Conservation (phyloP, 2,113 vertebrate species). For the Pseudorhombus dupliciocellatus region DNA sequence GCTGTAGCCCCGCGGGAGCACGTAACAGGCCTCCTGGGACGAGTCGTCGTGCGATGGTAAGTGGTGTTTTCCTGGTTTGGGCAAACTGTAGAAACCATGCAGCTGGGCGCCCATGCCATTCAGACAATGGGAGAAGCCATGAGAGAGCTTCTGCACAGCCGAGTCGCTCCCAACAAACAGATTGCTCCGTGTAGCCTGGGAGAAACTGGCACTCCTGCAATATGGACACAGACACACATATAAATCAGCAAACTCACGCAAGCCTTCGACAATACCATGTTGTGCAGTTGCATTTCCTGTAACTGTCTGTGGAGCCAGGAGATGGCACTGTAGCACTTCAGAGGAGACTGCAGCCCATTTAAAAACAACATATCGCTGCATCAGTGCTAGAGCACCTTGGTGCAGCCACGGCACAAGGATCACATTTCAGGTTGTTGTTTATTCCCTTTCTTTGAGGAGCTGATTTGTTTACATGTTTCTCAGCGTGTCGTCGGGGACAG, state of each 20-base stretch:
- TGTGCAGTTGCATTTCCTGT: not conserved
- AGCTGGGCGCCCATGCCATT: constrained; percentile 87
- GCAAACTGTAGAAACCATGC: constrained; percentile 94
- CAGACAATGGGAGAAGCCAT: constrained; percentile 89
- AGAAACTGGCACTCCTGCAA: constrained; percentile 96
- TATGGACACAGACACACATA: constrained; percentile 22
- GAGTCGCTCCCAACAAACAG: constrained; percentile 90
- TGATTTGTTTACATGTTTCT: constrained; percentile 21
- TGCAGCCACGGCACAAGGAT: not conserved
- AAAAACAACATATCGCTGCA: constrained; percentile 5
- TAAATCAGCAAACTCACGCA: not conserved
- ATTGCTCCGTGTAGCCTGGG: constrained; percentile 88
- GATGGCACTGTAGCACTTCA: constrained; percentile 53
- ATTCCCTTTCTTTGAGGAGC: constrained; percentile 11
- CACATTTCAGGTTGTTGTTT: not conserved
- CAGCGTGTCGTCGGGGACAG: constrained; percentile 11
- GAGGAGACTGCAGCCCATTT: not conserved
- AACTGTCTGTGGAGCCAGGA: constrained; percentile 49
- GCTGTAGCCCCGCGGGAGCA: constrained; percentile 88
- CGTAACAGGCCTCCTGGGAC: constrained; percentile 85
- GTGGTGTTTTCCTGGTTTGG: constrained; percentile 89
- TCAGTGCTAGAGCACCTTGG: not conserved
- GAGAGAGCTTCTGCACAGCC: constrained; percentile 89
- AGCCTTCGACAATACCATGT: not conserved
- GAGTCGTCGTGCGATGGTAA: constrained; percentile 49